Evolutionary conservation across 2,113 vertebrate species (phyloP).

Genomic region (Tenrec ecaudatus): DNA sequence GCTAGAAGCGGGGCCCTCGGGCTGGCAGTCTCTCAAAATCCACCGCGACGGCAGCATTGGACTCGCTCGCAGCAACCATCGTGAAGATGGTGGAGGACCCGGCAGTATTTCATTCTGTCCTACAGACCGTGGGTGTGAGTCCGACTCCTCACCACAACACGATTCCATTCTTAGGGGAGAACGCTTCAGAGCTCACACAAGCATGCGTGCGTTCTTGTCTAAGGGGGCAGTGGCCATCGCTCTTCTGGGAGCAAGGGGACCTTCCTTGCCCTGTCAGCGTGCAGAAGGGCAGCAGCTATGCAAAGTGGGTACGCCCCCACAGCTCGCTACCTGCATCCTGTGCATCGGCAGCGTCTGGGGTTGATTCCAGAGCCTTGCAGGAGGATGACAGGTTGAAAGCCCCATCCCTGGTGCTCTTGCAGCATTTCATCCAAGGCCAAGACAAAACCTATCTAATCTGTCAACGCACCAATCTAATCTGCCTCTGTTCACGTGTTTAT

Average conservation of each 20-base stretch:
- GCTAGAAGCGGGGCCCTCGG: too few relatives aligned
- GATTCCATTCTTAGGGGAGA: neutral
- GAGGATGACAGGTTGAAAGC: conserved; percentile 65
- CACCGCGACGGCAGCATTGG: too few relatives aligned
- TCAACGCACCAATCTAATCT: conserved; percentile 84
- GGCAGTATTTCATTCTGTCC: too few relatives aligned
- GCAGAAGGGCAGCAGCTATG: conserved; percentile 55
- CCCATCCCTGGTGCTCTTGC: conserved; percentile 69
- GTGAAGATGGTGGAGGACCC: too few relatives aligned
- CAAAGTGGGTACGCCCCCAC: conserved; percentile 67
- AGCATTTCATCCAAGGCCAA: conserved; percentile 83
- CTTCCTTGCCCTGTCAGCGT: conserved; percentile 70
- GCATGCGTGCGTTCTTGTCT: neutral
- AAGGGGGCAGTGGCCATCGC: conserved; percentile 66
- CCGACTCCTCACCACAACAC: too few relatives aligned
- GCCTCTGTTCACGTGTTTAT: conserved; percentile 81
- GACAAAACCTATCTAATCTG: conserved; percentile 84
- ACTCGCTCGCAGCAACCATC: too few relatives aligned
- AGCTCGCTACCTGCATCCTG: conserved; percentile 72
- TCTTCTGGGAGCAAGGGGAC: conserved; percentile 72
- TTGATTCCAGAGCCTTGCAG: conserved; percentile 82
- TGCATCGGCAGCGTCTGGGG: conserved; percentile 70
- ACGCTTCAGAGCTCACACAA: neutral
- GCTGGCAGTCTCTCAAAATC: too few relatives aligned
- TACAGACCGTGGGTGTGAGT: too few relatives aligned